Base-by-base conservation (phyloP, 1,140 invertebrate genomes). In the Drosophila ercepeae region DNA sequence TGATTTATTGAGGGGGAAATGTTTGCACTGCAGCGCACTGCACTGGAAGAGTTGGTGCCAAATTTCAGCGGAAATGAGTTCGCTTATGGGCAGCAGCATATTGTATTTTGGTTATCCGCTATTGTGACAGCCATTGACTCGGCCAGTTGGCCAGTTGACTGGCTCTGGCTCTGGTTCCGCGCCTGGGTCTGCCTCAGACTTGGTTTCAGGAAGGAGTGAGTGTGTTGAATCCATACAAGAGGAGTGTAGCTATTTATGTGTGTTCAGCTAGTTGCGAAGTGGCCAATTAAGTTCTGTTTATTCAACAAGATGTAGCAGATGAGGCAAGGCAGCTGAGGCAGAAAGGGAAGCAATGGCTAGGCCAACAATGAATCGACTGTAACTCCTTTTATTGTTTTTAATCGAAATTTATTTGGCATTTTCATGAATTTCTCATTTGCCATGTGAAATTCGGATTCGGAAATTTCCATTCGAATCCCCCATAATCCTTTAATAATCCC, bases 81-180 rank as follows among this genome's bases (percentile, higher is more conserved):
- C 81, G 79, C 78, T 86, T 84, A 86, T 81, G 60, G 79, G 46
- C 72, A 64, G 32, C 42, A 86, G 72, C 79, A 84, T 84, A 84
- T 84, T 84, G 79, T 81, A 81, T 86, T 79, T 86, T 84, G 75
- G 79, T 86, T 84, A 86, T 84, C 81, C 81, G 76, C 71, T 64
- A 58, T 75, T 79, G 68, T 83, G 79, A 84, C 78, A 83, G 55
- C 32, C 68, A 67, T 67, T 67, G 60, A 67, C 36, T 67, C 16
- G 25, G 46, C 61, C 25, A 53, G 23, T 29, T 61, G 42, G n/a
- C 50, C 25, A 4, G 25, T 45, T 44, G 16, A 32, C 7, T n/a
- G 25, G n/a, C 46, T 14, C 9, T 29, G 45, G 9, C 29, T 21
- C 29, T n/a, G n/a, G n/a, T n/a, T n/a, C n/a, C n/a, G n/a, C n/a